Base-by-base conservation (phyloP, 2,113 vertebrate genomes). In the Symphodus melops region DNA sequence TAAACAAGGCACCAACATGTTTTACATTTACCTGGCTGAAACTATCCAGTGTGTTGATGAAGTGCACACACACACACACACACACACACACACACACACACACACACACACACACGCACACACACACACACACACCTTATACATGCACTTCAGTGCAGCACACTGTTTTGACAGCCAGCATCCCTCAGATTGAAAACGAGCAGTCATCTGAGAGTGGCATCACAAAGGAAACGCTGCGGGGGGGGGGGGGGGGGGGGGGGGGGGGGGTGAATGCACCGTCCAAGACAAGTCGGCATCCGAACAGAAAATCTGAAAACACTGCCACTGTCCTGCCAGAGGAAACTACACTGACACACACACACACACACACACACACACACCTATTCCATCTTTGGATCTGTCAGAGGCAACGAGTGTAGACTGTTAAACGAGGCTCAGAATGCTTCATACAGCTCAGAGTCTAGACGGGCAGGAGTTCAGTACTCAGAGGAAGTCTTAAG, bases 141-240 rank as follows among this genome's bases (percentile, higher is more conserved):
- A n/a, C 36, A 76, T 20, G 21, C 63, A 42, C 62, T 66, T 76
- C 60, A 41, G 56, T 76, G 44, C 66, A 53, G 39, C 68, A 59
- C 48, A 21, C 14, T 57, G 77, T 79, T 87, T 70, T 83, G 79
- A 88, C 87, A 84, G 64, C 53, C 36, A 46, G 36, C 61, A 66
- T 52, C 64, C 25, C 37, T 65, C 70, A 65, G 62, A 75, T 46
- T 80, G 68, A 86, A 73, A 77, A 8, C n/a, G 49, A 76, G 57
- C 63, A 79, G 62, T 69, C 81, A 71, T 83, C 73, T 74, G 53
- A 84, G 57, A 57, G 72, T 55, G 72, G 61, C 66, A 81, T 79
- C 44, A 70, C 79, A 33, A 13, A 72, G 56, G 36, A 71, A 71
- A 78, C 0, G 12, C 71, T n/a, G n/a, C n/a, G n/a, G n/a, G n/a